Base-by-base conservation (phyloP, 1,140 invertebrate species). In the Propsilocerus akamusi region DNA sequence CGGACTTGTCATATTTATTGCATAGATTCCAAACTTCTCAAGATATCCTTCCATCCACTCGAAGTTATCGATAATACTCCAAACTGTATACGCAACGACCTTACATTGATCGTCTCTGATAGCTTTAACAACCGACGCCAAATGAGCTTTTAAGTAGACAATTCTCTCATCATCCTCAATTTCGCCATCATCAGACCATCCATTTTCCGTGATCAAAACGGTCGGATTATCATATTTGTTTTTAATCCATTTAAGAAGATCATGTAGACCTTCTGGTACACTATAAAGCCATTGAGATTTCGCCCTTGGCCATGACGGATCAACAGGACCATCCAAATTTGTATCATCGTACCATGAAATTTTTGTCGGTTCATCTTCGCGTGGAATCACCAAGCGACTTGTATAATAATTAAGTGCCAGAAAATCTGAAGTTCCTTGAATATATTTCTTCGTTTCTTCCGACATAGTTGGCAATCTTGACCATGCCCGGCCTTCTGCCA, bases 11-110 rank as follows among this genome's bases (percentile, higher is more conserved):
- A 73, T 72, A 54, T 74, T 60, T 6, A 73, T 68, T 32, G 65
- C 58, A 55, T 68, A 61, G 6, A 72, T 52, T 5, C 71, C 71
- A 56, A 72, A 72, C 25, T 55, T 57, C 51, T 64, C 63, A n/a
- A 8, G n/a, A 17, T 72, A 80, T 46, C 78, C 79, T n/a, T 56
- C 58, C 2, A 62, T 59, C 83, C 84, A 89, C 63, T 89, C 84
- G 59, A 86, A 86, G 61, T 85, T 87, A 53, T 88, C 85, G 54
- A 87, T 65, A 0, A 89, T 58, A 52, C 77, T 80, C 83, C 85
- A 88, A 37, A 74, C 67, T 0, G 77, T 74, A 55, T 87, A 88
- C 0, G 71, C 78, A n/a, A 66, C 60, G 0, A 88, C 71, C 30
- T 79, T 72, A 26, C 76, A 77, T n/a, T n/a, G n/a, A 0, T 72